Conservation (phyloP, 1,140 invertebrate genomes). For the Drosophila punjabiensis region DNA sequence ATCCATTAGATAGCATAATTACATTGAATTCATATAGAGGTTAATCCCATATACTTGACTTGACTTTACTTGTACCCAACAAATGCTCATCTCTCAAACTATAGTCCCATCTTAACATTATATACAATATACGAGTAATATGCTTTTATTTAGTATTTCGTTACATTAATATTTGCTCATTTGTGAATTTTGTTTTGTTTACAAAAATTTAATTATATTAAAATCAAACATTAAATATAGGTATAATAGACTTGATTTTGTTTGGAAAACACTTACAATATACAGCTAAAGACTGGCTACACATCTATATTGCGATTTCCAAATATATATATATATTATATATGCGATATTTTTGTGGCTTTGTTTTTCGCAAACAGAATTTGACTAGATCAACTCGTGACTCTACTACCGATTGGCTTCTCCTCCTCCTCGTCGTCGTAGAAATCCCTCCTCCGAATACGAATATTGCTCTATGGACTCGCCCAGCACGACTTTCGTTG, state of each 20-base stretch:
- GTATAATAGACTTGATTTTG: constrained; percentile 57
- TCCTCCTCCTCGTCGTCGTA: background rate
- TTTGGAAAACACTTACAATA: constrained; percentile 53
- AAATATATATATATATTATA: constrained; percentile 29
- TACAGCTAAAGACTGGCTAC: constrained; percentile 57
- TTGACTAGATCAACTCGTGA: constrained; percentile 66
- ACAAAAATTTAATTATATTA: no score
- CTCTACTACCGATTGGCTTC: constrained; percentile 1
- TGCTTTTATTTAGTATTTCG: constrained; percentile 41
- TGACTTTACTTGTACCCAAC: constrained; percentile 71
- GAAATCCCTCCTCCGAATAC: constrained; percentile 1
- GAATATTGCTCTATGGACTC: constrained; percentile 25
- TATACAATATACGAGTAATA: constrained; percentile 63
- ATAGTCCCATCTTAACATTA: constrained; percentile 52
- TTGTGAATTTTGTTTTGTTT: constrained; percentile 13
- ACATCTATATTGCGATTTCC: constrained; percentile 72
- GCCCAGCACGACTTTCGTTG: constrained; percentile 12
- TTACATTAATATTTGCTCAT: constrained; percentile 46
- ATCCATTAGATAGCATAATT: constrained; percentile 25
- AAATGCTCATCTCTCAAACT: constrained; percentile 64
- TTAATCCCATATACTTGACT: constrained; percentile 26
- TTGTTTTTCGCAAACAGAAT: constrained; percentile 42
- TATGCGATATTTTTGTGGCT: constrained; percentile 6
- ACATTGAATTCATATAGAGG: constrained; percentile 24
- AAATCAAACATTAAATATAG: constrained; percentile 21